Base-by-base conservation (phyloP, 2,113 vertebrate species). In the Xiphophorus maculatus region DNA sequence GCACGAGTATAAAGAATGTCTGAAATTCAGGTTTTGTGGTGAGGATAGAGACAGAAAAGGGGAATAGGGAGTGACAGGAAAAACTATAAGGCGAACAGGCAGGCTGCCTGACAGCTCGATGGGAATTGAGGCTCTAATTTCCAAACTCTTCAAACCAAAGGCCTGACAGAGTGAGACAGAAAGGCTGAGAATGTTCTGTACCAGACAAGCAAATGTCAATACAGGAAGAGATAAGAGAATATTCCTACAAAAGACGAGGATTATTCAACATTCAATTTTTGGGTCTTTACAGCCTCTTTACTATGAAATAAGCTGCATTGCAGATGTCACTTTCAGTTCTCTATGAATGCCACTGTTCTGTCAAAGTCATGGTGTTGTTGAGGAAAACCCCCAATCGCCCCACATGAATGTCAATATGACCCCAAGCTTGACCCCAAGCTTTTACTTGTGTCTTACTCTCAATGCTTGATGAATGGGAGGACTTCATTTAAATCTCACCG, bases 321-420 rank as follows among this genome's bases (percentile, higher is more conserved):
- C 81, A 63, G 80, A 86, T 66, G 83, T 85, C 35, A 73, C 86
- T 84, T 84, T 64, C 80, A 77, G 76, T 71, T 83, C 66, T 73
- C 63, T 79, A 65, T 89, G 84, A 81, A 81, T 84, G 78, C 71
- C 8, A 29, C 69, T 28, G 40, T 70, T 63, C n/a, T 4, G 40
- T 64, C 29, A 87, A 84, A 90, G 29, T 70, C 72, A 90, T 88
- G 82, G 27, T 71, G 71, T 76, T 76, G 77, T 79, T 80, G 69
- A 75, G 75, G n/a, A 79, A 64, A 9, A 44, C 76, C 70, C 85
- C 84, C 74, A 83, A 87, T 92, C 89, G 84, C 63, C 63, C 69
- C 76, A 58, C 62, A 74, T 79, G 48, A 78, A 69, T 65, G 68
- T 73, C 76, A 84, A 28, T 28, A 28, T 28, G 28, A 28, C 28